Conservation (phyloP, 1,140 invertebrate species). For the Asobara japonica region DNA sequence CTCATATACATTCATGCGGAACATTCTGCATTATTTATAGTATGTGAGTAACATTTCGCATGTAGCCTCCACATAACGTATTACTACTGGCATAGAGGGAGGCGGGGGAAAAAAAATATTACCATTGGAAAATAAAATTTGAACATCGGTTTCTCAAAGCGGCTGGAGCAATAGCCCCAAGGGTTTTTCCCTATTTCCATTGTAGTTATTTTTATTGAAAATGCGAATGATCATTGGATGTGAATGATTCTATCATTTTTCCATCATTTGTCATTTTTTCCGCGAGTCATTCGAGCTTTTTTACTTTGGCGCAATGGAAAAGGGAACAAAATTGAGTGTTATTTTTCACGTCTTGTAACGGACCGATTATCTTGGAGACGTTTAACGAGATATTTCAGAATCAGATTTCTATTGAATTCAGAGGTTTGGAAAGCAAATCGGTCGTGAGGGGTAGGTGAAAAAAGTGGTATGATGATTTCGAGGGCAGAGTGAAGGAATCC, state of each 20-base stretch:
- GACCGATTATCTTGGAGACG: too few relatives aligned
- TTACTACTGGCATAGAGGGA: too few relatives aligned
- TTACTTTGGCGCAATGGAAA: neutral
- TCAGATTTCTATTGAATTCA: too few relatives aligned
- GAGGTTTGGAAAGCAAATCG: too few relatives aligned
- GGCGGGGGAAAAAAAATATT: neutral
- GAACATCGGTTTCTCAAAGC: neutral
- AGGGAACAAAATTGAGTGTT: too few relatives aligned
- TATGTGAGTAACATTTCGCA: slow-evolving; percentile 3
- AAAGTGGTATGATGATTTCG: too few relatives aligned
- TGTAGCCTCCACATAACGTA: neutral
- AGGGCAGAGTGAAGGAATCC: too few relatives aligned
- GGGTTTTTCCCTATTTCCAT: neutral
- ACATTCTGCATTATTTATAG: slow-evolving; percentile 6
- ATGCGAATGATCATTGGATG: neutral
- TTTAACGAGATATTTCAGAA: too few relatives aligned
- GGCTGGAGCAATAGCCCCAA: neutral
- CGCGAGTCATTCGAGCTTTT: neutral
- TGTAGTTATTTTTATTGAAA: neutral
- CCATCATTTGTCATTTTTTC: neutral
- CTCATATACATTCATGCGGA: slow-evolving; percentile 9
- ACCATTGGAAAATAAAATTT: neutral
- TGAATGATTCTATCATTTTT: neutral
- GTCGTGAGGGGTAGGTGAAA: too few relatives aligned
- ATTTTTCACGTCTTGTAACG: too few relatives aligned